These are phyloP conservation scores for Nasonia giraulti DNA, from an alignment of 1,140 invertebrate genomes.

Conservation along the genomic window DNA sequence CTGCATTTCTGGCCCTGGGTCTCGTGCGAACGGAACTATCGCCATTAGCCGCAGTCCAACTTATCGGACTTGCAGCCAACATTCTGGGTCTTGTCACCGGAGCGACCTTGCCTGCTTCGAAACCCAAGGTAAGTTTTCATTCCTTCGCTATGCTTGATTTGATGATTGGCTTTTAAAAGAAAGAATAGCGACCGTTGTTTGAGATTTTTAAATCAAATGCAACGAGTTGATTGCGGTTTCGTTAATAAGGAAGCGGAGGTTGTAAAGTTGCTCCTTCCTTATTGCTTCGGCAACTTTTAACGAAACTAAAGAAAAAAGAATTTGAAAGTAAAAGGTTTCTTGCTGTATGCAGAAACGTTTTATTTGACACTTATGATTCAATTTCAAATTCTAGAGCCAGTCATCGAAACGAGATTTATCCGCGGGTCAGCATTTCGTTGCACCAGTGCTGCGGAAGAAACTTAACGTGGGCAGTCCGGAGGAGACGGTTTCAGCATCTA, in stretches of 20 bases:
- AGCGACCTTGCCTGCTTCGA: constrained; percentile 67
- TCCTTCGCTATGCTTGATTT: not conserved
- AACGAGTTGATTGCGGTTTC: no score
- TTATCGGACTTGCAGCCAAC: constrained; percentile 69
- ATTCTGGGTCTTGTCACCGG: constrained; percentile 71
- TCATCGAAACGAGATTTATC: constrained; percentile 66
- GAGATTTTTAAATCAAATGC: no score
- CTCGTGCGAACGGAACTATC: constrained; percentile 68
- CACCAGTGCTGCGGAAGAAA: constrained; percentile 68
- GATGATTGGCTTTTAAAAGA: no score
- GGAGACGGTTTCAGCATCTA: constrained; percentile 64
- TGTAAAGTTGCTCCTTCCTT: not conserved
- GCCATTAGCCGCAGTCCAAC: constrained; percentile 69
- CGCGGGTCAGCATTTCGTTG: constrained; percentile 68
- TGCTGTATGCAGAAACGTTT: no score
- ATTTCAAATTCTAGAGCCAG: constrained; percentile 58
- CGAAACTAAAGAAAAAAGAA: no score
- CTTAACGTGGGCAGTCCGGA: constrained; percentile 55
- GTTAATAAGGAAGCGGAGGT: no score
- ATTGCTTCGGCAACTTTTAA: no score
- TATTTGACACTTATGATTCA: not conserved
- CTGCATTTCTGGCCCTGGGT: constrained; percentile 67
- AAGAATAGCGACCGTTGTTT: no score
- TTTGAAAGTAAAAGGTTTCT: no score
- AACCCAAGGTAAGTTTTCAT: constrained; percentile 65